Evolutionary conservation across 2,888 invertebrate species (phyloP).

Genomic region (Aspidapion aeneum): DNA sequence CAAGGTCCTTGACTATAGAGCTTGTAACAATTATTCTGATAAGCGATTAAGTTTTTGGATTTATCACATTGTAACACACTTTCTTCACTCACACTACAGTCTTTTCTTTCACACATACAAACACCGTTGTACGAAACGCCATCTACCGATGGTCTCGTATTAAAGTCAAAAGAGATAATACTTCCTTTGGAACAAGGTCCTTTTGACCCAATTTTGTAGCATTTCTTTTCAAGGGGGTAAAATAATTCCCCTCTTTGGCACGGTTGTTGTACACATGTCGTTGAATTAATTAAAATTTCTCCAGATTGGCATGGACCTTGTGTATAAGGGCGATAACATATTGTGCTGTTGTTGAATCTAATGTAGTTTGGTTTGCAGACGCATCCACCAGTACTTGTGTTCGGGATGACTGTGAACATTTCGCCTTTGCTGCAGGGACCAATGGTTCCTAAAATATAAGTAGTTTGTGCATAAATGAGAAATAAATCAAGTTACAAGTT

Average conservation of each 20-base stretch:
- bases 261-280: constrained; percentile 66
- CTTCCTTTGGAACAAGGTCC: constrained; percentile 73
- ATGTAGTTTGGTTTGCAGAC: constrained; percentile 67
- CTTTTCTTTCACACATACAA: constrained; percentile 60
- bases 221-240: constrained; percentile 68
- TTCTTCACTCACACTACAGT: constrained; percentile 33
- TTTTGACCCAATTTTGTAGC: constrained; percentile 73
- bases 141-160: constrained; percentile 71
- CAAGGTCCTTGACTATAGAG: constrained; percentile 79
- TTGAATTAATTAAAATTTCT: constrained; percentile 66
- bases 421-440: constrained; percentile 77
- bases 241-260: constrained; percentile 74
- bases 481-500: constrained; percentile 4
- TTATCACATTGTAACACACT: constrained; percentile 30
- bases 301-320: constrained; percentile 70
- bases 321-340: constrained; percentile 76
- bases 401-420: constrained; percentile 57
- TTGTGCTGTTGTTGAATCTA: constrained; percentile 56
- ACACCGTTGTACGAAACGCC: constrained; percentile 81
- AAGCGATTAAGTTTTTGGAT: constrained; percentile 57
- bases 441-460: constrained; percentile 56
- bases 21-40: constrained; percentile 65
- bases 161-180: constrained; percentile 78
- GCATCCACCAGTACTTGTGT: constrained; percentile 56
- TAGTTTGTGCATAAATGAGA: constrained; percentile 3